Evolutionary conservation across 2,888 invertebrate genomes (phyloP).

Genomic region (Fabriciana adippe): DNA sequence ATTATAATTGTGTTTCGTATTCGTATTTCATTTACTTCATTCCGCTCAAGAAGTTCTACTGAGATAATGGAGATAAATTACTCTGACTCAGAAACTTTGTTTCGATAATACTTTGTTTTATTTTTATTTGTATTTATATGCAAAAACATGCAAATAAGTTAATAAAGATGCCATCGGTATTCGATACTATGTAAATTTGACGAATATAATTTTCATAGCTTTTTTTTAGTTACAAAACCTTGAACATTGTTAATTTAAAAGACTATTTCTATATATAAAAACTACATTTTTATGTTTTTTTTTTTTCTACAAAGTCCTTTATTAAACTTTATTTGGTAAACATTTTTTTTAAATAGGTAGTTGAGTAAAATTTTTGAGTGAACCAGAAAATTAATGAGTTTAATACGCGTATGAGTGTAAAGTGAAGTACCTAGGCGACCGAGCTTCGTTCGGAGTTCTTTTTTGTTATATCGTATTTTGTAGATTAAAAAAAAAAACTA

Average conservation of each 20-base stretch:
- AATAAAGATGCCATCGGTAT: constrained; percentile 18
- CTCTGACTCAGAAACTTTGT: constrained; percentile 6
- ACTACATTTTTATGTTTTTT: no score
- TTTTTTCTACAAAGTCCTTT: no score
- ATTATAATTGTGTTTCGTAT: not conserved
- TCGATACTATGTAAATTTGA: constrained; percentile 27
- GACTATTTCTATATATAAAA: no score
- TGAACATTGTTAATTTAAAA: not conserved
- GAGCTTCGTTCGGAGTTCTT: no score
- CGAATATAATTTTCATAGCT: constrained; percentile 11
- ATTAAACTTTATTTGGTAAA: no score
- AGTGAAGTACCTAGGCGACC: no score
- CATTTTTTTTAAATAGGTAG: no score
- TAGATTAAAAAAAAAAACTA: no score
- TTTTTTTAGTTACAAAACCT: not conserved
- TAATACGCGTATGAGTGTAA: no score
- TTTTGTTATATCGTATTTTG: no score
- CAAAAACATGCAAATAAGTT: constrained; percentile 23
- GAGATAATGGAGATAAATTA: constrained; percentile 3
- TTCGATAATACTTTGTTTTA: not conserved
- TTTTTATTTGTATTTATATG: constrained; percentile 17
- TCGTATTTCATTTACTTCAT: constrained; percentile 4
- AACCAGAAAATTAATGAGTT: no score
- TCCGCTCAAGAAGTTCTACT: not conserved
- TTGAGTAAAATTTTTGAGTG: no score